These are phyloP conservation scores for Schizopygopsis pylzovi DNA, from an alignment of 2,797 vertebrate species.

Conservation along the genomic window DNA sequence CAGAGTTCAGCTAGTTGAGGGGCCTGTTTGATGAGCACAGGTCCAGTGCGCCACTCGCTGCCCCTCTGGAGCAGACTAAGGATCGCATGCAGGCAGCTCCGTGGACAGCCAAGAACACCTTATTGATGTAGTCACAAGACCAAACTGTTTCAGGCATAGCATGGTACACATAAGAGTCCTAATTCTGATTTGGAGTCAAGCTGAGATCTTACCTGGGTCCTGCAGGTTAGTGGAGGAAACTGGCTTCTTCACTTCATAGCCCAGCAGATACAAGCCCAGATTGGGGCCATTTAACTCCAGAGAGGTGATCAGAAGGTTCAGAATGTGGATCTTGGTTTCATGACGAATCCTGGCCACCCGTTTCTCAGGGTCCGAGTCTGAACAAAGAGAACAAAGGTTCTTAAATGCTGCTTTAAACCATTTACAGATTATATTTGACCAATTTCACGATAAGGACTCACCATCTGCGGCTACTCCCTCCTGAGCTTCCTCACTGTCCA, in stretches of 20 bases:
- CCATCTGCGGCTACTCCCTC: constrained; percentile 88
- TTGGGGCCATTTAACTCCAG: constrained; percentile 92
- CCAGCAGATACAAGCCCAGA: constrained; percentile 92
- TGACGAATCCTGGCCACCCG: constrained; percentile 85
- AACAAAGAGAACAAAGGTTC: neutral
- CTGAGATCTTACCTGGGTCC: constrained; percentile 85
- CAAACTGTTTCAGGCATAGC: neutral
- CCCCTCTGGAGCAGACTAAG: constrained; percentile 93
- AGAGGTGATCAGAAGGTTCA: constrained; percentile 95
- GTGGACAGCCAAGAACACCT: constrained; percentile 96
- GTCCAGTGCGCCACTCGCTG: constrained; percentile 87
- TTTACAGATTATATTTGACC: neutral
- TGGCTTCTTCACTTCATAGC: constrained; percentile 95
- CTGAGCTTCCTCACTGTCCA: constrained; percentile 94
- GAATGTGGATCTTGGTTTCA: constrained; percentile 94
- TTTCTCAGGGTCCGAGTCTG: constrained; percentile 85
- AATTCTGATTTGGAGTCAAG: neutral
- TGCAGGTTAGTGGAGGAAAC: constrained; percentile 95
- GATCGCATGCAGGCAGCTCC: constrained; percentile 96
- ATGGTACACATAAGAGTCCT: neutral
- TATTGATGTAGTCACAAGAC: neutral
- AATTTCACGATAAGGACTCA: constrained; percentile 64
- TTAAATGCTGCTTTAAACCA: neutral
- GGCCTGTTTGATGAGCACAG: constrained; percentile 84
- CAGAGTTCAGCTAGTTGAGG: constrained; percentile 96